A percentile compares a stretch with the other conserved stretches of the same genome.
phyloP scores from a whole-genome alignment of 2,797 vertebrate genomes.

The Hypotaenidia okinawae region DNA sequence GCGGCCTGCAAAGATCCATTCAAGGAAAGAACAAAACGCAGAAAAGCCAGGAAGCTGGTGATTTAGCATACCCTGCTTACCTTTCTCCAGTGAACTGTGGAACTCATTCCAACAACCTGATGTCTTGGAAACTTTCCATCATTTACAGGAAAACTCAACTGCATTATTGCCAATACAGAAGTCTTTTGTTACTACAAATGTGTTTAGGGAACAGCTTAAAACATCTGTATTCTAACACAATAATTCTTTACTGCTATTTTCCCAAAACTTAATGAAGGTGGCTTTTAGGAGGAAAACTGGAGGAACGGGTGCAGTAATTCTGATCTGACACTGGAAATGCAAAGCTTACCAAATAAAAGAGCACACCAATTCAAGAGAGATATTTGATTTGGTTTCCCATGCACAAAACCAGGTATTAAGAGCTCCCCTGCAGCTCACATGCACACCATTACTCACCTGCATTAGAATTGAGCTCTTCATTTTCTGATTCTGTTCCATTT shows the following conservation, averaged over 20 bases:
- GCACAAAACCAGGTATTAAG: neutral
- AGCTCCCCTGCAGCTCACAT: neutral
- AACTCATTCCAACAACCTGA: neutral
- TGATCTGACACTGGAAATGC: neutral
- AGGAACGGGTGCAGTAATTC: neutral
- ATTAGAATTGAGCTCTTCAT: conserved; percentile 89
- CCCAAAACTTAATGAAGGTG: neutral
- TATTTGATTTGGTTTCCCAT: neutral
- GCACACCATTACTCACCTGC: conserved; percentile 77
- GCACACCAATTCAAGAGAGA: neutral
- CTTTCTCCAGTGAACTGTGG: neutral
- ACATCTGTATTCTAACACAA: neutral
- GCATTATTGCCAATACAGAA: neutral
- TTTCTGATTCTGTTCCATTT: conserved; percentile 89
- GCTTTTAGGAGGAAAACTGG: neutral
- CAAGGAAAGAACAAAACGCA: neutral
- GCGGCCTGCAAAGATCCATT: neutral
- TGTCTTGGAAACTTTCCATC: neutral
- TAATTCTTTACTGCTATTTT: neutral
- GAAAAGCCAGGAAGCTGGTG: neutral
- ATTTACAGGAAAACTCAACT: neutral
- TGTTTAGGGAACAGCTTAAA: neutral
- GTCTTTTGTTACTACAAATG: neutral
- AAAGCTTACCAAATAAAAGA: neutral
- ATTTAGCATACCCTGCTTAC: neutral